phyloP scores from a whole-genome alignment of 2,797 vertebrate genomes.

The Coilia nasus region DNA sequence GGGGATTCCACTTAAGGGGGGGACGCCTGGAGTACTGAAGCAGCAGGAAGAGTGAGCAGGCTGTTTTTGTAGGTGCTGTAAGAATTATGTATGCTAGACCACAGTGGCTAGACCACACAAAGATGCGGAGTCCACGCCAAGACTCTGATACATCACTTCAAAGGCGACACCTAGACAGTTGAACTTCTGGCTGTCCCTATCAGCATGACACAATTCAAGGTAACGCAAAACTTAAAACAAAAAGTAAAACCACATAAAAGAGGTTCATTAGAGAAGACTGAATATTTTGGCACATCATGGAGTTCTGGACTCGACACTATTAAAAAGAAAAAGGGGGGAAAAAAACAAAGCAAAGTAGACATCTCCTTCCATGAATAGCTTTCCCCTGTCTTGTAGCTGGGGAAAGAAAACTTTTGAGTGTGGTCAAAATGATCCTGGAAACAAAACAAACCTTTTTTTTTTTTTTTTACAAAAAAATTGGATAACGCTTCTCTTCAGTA shows the following conservation, averaged over 20 bases:
- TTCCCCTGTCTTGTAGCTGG: neutral
- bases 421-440: neutral
- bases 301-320: neutral
- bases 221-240: neutral
- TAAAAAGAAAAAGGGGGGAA: neutral
- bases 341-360: neutral
- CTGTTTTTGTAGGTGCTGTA: constrained; percentile 15
- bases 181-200: neutral
- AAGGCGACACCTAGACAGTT: neutral
- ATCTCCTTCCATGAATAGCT: neutral
- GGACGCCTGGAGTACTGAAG: neutral
- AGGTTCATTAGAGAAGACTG: neutral
- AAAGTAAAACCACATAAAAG: neutral
- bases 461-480: neutral
- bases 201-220: neutral
- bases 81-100: constrained; percentile 18
- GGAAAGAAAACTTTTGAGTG: constrained; percentile 7
- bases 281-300: neutral
- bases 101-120: neutral
- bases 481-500: neutral
- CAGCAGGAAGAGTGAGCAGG: neutral
- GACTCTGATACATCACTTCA: neutral
- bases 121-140: neutral
- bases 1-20: neutral
- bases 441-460: neutral